Percentiles rank a stretch among this genome's conserved stretches.
Conservation (phyloP, 92 coral and sea anemone species). For the Blastomussa wellsi region DNA sequence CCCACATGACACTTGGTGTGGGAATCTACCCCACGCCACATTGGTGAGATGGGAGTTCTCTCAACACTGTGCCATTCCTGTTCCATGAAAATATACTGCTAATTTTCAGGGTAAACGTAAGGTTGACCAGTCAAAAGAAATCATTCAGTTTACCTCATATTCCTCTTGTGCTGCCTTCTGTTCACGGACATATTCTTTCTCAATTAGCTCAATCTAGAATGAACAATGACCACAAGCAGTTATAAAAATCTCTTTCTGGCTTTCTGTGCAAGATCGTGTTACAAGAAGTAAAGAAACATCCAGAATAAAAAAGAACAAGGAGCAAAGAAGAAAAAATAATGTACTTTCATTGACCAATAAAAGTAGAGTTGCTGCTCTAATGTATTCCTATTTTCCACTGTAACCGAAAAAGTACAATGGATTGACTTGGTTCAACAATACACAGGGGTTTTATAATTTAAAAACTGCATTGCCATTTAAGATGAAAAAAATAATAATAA, state of each 20-base stretch:
- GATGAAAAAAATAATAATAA: neutral
- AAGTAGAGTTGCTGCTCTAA: too few relatives aligned
- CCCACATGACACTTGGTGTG: too few relatives aligned
- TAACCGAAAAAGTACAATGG: too few relatives aligned
- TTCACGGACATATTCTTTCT: slow-evolving; percentile 88
- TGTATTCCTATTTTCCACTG: too few relatives aligned
- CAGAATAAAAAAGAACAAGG: too few relatives aligned
- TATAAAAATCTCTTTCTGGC: neutral
- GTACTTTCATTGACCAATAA: too few relatives aligned
- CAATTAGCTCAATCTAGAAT: slow-evolving; percentile 81
- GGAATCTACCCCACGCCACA: too few relatives aligned
- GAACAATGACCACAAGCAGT: neutral
- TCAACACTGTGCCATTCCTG: too few relatives aligned
- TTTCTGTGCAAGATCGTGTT: neutral
- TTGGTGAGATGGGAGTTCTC: too few relatives aligned
- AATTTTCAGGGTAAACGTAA: neutral
- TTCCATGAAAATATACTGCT: neutral
- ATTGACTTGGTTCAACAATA: neutral
- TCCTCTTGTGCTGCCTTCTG: slow-evolving; percentile 90
- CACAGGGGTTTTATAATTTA: neutral
- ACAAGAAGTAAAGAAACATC: too few relatives aligned
- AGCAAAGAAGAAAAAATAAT: too few relatives aligned
- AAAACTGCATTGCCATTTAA: neutral
- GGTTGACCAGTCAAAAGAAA: neutral
- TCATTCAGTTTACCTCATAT: slow-evolving; percentile 65